A percentile compares a stretch with the other conserved stretches of the same genome.
Evolutionary conservation across 2,113 vertebrate genomes (phyloP).

Genomic region (Chlorodrepanis virens): DNA sequence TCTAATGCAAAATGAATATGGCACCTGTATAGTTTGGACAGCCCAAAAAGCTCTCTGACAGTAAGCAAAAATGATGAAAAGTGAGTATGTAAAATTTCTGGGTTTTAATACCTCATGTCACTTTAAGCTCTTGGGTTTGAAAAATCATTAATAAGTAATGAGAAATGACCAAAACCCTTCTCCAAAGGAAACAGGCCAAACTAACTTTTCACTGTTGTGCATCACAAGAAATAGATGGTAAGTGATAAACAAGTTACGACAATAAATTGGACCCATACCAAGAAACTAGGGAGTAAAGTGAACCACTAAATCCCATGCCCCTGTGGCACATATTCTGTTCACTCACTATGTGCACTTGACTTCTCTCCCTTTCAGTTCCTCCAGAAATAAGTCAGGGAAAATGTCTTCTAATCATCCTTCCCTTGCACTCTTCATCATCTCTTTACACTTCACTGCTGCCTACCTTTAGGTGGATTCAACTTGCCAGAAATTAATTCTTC

Average conservation of each 20-base stretch:
- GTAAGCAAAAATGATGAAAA: constrained; percentile 11
- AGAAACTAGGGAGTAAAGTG: neutral
- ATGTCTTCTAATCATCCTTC: neutral
- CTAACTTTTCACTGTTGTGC: neutral
- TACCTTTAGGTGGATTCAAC: neutral
- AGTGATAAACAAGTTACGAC: neutral
- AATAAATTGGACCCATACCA: neutral
- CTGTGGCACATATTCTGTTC: neutral
- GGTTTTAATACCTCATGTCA: neutral
- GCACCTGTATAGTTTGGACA: neutral
- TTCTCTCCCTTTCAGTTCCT: neutral
- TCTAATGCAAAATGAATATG: constrained; percentile 40
- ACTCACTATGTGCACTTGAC: neutral
- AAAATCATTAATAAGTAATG: neutral
- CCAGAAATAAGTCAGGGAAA: neutral
- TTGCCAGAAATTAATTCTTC: neutral
- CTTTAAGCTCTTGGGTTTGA: neutral
- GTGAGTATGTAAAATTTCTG: neutral
- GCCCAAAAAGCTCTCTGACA: neutral
- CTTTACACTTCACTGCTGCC: neutral
- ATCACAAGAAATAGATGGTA: neutral
- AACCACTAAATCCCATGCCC: neutral
- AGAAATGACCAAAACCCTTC: neutral
- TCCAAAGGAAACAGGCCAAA: neutral
- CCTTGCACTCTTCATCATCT: neutral